Evolutionary conservation across 2,113 vertebrate genomes (phyloP).

Genomic region (Jacana jacana): DNA sequence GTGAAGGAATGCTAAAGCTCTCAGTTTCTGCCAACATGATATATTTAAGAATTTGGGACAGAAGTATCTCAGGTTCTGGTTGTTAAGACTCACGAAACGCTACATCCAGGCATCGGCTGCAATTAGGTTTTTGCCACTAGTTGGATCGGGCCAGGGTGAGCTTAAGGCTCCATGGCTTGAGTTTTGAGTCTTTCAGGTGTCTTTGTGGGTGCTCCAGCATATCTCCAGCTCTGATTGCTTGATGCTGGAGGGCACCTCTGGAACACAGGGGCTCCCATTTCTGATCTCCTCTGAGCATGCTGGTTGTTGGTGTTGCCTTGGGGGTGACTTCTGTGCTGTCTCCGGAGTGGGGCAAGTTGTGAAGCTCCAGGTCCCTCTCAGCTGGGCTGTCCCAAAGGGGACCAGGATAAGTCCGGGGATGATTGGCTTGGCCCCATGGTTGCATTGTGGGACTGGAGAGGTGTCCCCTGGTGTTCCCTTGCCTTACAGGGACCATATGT

Average conservation of each 20-base stretch:
- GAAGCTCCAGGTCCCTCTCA: background rate
- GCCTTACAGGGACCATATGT: background rate
- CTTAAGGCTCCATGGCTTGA: background rate
- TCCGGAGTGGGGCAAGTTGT: background rate
- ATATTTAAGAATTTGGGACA: background rate
- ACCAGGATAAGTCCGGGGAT: background rate
- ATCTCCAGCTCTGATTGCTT: no score
- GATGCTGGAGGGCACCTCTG: background rate
- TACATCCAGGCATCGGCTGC: background rate
- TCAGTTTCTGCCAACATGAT: background rate
- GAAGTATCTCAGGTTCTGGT: background rate
- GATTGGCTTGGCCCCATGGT: fast-evolving
- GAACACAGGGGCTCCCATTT: background rate
- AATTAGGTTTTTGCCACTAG: background rate
- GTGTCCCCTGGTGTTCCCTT: background rate
- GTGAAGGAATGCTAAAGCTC: background rate
- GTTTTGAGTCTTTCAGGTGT: background rate
- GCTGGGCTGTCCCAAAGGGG: background rate
- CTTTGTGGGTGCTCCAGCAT: background rate
- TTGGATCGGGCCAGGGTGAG: background rate
- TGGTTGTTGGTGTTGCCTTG: background rate
- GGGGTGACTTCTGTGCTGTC: background rate
- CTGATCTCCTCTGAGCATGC: background rate
- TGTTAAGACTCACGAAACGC: background rate
- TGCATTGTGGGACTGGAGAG: background rate